Base-by-base conservation (phyloP, 2,888 invertebrate genomes). In the Papilio elwesi region DNA sequence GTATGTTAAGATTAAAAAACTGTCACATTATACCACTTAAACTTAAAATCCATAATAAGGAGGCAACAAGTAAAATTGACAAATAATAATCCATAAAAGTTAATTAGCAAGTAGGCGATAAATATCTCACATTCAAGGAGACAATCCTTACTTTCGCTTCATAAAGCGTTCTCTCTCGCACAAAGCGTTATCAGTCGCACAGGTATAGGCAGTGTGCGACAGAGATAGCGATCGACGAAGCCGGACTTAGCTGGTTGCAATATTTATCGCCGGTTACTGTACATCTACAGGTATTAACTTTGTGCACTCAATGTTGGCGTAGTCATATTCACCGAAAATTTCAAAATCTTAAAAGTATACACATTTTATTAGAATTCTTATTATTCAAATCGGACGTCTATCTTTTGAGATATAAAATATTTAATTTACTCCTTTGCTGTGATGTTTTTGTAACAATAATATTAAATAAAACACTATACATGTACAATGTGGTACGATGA, bases 391-490 rank as follows among this genome's bases (percentile, higher is more conserved):
- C 71, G 71, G 71, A 71, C 71, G 71, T 52, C 62, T 59, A 16
- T 55, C 66, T 52, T 67, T 71, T 51, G 15, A 52, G 66, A 67
- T 62, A 67, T 67, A 62, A 69, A 67, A 62, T 67, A 71, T 71
- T 26, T 38, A 5, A 59, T 59, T 38, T 66, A 59, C 49, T 52
- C 10, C 48, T 64, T 36, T n/a, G 48, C 62, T 48, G 48, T 71
- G 49, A 43, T 57, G 57, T 68, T 52, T 36, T 38, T 55, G 43
- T 49, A 36, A 66, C 53, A 59, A 52, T 70, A 26, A 26, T 26
- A 26, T 26, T 26, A 71, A 71, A 71, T 67, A 71, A 71, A 66
- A 66, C 65, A 70, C 70, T 64, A 65, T 70, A 65, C 59, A 49
- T 66, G 66, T 71, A 71, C 67, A 71, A 59, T 70, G 53, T 71